These are phyloP conservation scores for Camelus dromedarius DNA, from an alignment of 2,113 vertebrate species.

Conservation along the genomic window DNA sequence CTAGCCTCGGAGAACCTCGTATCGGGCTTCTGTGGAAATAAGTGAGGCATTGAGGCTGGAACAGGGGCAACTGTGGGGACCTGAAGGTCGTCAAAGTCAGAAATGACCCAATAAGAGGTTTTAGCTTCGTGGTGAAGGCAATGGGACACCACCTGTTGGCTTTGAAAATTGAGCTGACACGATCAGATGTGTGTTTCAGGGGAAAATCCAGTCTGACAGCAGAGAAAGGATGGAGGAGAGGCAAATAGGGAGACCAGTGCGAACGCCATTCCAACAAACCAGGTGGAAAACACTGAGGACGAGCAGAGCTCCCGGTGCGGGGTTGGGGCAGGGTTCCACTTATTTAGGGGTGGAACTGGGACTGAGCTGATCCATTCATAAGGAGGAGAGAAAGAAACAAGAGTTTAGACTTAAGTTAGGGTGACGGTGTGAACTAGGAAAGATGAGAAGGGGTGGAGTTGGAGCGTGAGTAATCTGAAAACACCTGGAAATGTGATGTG, in stretches of 20 bases:
- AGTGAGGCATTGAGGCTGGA: not conserved
- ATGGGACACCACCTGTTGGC: not conserved
- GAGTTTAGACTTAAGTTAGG: not conserved
- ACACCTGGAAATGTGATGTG: not conserved
- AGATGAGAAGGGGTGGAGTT: not conserved
- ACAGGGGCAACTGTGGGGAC: not conserved
- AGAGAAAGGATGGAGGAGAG: not conserved
- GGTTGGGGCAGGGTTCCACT: fast-evolving
- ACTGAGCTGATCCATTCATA: not conserved
- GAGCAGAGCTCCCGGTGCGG: fast-evolving
- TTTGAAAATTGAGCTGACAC: not conserved
- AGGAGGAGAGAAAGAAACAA: not conserved
- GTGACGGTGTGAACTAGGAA: not conserved
- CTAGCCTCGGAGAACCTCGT: not conserved
- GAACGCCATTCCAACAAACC: not conserved
- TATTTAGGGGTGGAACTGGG: not conserved
- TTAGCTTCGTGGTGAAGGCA: not conserved
- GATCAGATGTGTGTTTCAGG: not conserved
- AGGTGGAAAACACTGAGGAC: not conserved
- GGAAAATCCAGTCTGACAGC: not conserved
- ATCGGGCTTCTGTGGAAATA: not conserved
- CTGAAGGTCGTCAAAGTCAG: not conserved
- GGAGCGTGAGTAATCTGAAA: not conserved
- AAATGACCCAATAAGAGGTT: not conserved
- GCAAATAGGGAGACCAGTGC: not conserved